phyloP scores from a whole-genome alignment of 2,888 invertebrate genomes.

The Tromatobia lineatoria region DNA sequence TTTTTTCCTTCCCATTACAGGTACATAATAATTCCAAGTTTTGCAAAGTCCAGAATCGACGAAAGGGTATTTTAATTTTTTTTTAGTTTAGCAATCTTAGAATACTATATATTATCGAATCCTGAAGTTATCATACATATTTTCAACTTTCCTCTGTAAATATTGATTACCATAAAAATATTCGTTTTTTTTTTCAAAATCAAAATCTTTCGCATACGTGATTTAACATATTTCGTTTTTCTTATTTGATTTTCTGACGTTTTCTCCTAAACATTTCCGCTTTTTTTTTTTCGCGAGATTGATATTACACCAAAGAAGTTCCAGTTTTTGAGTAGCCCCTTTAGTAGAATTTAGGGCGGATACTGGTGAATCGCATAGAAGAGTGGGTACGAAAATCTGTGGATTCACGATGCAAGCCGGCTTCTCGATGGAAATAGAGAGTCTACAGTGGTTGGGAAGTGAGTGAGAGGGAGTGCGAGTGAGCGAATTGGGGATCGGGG shows the following conservation, averaged over 20 bases:
- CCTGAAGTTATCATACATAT: too few species aligned
- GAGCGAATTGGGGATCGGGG: neutral
- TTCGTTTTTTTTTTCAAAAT: too few species aligned
- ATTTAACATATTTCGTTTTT: too few species aligned
- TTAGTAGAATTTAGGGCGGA: constrained; percentile 15
- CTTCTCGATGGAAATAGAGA: constrained; percentile 58
- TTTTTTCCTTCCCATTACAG: too few species aligned
- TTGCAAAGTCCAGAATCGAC: too few species aligned
- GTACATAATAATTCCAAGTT: too few species aligned
- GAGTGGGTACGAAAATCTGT: constrained; percentile 68
- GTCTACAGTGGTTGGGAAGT: constrained; percentile 33
- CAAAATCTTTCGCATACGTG: too few species aligned
- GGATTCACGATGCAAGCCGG: constrained; percentile 63
- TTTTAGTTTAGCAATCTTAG: too few species aligned
- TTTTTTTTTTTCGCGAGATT: constrained; percentile 11
- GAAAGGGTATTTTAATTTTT: too few species aligned
- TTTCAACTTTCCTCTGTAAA: too few species aligned
- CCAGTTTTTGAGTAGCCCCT: constrained; percentile 4
- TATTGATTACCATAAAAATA: too few species aligned
- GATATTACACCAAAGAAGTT: neutral
- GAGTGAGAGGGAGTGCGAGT: constrained; percentile 48
- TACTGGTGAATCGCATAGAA: constrained; percentile 41
- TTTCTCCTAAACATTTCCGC: neutral
- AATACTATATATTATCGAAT: too few species aligned
- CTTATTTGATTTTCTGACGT: neutral